These are phyloP conservation scores for Tachystola acroxantha DNA, from an alignment of 2,888 invertebrate species.

Conservation along the genomic window DNA sequence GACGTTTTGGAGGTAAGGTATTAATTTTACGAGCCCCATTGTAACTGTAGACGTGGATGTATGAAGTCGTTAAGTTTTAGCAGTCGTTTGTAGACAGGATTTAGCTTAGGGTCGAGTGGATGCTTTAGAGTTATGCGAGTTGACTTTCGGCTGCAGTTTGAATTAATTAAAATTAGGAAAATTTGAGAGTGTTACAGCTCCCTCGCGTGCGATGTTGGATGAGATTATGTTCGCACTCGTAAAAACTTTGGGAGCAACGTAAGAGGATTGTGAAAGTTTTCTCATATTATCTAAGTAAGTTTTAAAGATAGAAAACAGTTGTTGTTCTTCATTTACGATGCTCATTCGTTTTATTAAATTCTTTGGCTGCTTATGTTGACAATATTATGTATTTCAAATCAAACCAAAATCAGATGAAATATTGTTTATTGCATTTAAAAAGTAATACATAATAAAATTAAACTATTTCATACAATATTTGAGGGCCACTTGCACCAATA, in stretches of 20 bases:
- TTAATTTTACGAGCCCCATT: slow-evolving; percentile 72
- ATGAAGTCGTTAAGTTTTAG: slow-evolving; percentile 70
- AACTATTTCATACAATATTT: too few relatives aligned
- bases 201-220: slow-evolving; percentile 30
- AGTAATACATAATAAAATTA: too few relatives aligned
- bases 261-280: slow-evolving; percentile 10
- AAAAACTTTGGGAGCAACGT: slow-evolving; percentile 44
- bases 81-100: slow-evolving; percentile 56
- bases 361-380: too few relatives aligned
- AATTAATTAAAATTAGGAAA: slow-evolving; percentile 67
- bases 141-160: slow-evolving; percentile 37
- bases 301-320: neutral
- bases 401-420: too few relatives aligned
- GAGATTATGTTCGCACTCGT: slow-evolving; percentile 43
- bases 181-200: slow-evolving; percentile 36
- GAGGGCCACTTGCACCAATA: too few relatives aligned
- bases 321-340: too few relatives aligned
- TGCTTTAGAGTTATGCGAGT: slow-evolving; percentile 38
- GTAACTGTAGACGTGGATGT: slow-evolving; percentile 56
- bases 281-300: slow-evolving; percentile 1
- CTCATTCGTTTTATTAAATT: too few relatives aligned
- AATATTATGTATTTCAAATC: too few relatives aligned
- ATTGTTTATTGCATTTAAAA: too few relatives aligned
- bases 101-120: slow-evolving; percentile 36
- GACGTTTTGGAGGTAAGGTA: slow-evolving; percentile 65